Evolutionary conservation across 2,888 invertebrate species (phyloP).

Genomic region (Protonemura montana): DNA sequence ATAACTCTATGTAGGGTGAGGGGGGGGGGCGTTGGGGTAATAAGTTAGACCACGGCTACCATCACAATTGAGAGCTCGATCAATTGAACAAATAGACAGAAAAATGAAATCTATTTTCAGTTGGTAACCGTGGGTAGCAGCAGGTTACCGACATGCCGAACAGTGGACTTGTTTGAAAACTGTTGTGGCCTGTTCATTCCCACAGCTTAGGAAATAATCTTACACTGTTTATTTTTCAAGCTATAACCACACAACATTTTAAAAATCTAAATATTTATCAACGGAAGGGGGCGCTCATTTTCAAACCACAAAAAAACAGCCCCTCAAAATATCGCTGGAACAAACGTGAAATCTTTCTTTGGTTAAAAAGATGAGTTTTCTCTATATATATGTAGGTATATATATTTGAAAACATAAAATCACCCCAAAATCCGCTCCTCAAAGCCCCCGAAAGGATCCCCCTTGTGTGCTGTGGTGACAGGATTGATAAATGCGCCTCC

Average conservation of each 20-base stretch:
- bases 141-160: not conserved
- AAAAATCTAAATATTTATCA: slow-evolving; percentile 35
- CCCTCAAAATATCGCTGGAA: not conserved
- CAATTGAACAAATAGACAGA: not conserved
- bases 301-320: slow-evolving; percentile 24
- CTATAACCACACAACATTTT: not conserved
- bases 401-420: not conserved
- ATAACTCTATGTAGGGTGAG: not conserved
- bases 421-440: not conserved
- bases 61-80: not conserved
- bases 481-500: slow-evolving; percentile 2
- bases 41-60: not conserved
- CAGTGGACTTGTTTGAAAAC: not conserved
- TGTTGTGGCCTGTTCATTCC: not conserved
- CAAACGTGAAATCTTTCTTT: not conserved
- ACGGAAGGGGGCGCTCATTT: slow-evolving; percentile 24
- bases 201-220: not conserved
- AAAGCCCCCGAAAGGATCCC: not conserved
- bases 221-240: not conserved
- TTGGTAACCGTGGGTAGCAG: not conserved
- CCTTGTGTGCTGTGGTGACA: not conserved
- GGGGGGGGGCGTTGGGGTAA: too few species aligned
- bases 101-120: not conserved
- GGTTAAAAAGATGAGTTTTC: not conserved
- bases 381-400: not conserved